Evolutionary conservation across 2,888 invertebrate species (phyloP), one percentile per base, ranked within the genome.

Genomic region (Phrixothrix hirtus): DNA sequence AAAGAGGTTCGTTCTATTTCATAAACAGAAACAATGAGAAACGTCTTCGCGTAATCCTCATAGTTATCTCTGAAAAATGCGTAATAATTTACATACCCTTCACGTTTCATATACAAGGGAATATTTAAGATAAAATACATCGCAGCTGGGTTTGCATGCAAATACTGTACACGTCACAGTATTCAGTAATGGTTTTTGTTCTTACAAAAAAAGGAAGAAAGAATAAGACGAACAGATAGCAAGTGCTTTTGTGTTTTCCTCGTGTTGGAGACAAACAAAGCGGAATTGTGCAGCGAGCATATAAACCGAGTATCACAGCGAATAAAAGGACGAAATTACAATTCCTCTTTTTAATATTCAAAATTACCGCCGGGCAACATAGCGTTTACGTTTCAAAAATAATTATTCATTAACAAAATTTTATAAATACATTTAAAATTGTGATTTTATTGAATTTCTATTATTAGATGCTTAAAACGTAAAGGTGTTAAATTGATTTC

Each of bases 51-150:
- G n/a, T n/a, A n/a, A n/a, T n/a, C n/a, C n/a, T n/a, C n/a, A n/a
- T n/a, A n/a, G n/a, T n/a, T n/a, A n/a, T n/a, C n/a, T n/a, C n/a
- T n/a, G n/a, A 15, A 47, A 47, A 31, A 38, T 32, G 31, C 32
- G 25, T 32, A 47, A 47, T 47, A 47, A 47, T 47, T 47, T 47
- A 47, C 38, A 39, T 47, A 39, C 46, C 39, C 46, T 47, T 39
- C 38, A 47, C 37, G 38, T 47, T 31, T 30, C 35, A 9, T 30
- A 29, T 47, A 38, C 46, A 32, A 47, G 38, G 16, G 46, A 38
- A 46, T 46, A 37, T 46, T 46, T 46, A 46, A 46, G 46, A 46
- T 38, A 31, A 32, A 47, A 47, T 47, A 39, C 38, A 32, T 38
- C 38, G 37, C 31, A 30, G 37, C 32, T 32, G 15, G 39, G 2